phyloP scores from a whole-genome alignment of 2,888 invertebrate species.

The Ormyrus rosae region DNA sequence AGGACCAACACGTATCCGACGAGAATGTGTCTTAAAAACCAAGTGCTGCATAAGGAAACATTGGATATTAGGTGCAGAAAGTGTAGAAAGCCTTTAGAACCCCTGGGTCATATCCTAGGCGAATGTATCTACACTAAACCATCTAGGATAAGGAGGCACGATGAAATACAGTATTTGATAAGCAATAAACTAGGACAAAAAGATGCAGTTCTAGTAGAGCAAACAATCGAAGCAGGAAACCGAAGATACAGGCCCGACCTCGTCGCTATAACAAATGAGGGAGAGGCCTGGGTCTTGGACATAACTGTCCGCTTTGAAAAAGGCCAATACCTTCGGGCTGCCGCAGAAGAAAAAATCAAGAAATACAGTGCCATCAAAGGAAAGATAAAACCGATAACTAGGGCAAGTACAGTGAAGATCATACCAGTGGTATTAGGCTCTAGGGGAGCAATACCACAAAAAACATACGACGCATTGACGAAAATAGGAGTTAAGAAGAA shows the following conservation, averaged over 20 bases:
- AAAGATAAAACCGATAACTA: constrained; percentile 9
- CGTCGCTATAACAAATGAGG: constrained; percentile 1
- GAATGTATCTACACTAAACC: neutral
- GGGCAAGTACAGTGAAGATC: neutral
- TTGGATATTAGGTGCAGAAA: constrained; percentile 10
- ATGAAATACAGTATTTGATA: neutral
- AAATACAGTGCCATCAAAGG: constrained; percentile 8
- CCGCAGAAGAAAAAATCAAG: no score
- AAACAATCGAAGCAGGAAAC: neutral
- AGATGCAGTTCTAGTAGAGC: neutral
- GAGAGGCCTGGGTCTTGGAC: constrained; percentile 26
- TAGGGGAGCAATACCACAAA: neutral
- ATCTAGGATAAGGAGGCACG: neutral
- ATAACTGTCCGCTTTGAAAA: constrained; percentile 50
- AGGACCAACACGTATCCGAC: constrained; percentile 19
- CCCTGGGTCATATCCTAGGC: constrained; percentile 5
- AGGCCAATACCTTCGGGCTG: constrained; percentile 12
- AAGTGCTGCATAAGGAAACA: neutral
- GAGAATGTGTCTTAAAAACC: neutral
- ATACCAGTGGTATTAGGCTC: constrained; percentile 1
- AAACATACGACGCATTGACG: neutral
- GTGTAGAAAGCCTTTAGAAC: constrained; percentile 18
- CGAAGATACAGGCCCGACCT: neutral
- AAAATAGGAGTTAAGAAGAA: neutral
- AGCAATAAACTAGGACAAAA: neutral